phyloP scores from a whole-genome alignment of 2,113 vertebrate genomes.

The Chloropsis hardwickii region DNA sequence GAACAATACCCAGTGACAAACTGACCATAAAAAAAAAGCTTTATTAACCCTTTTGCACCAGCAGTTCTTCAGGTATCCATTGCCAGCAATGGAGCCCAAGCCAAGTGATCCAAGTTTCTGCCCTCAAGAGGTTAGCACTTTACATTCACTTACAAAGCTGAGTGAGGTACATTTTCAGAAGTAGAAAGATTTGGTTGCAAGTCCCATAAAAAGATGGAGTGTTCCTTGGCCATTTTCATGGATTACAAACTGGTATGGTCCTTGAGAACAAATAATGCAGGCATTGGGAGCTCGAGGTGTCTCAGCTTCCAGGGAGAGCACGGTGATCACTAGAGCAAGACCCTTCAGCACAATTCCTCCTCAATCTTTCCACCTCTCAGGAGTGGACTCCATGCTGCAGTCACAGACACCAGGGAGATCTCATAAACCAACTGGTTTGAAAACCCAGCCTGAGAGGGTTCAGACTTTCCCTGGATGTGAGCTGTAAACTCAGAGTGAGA shows the following conservation, averaged over 20 bases:
- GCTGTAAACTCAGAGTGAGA: neutral
- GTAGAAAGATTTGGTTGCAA: slow-evolving; percentile 44
- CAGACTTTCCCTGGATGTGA: neutral
- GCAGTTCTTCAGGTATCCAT: slow-evolving; percentile 33
- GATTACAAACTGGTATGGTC: slow-evolving; percentile 43
- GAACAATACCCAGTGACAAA: neutral
- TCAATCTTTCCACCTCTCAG: neutral
- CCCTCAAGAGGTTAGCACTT: slow-evolving; percentile 35
- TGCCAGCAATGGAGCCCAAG: slow-evolving; percentile 56
- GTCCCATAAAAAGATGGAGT: slow-evolving; percentile 58
- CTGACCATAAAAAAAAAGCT: slow-evolving; percentile 54
- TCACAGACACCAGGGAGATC: neutral
- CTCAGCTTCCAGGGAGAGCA: neutral
- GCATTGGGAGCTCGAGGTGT: neutral
- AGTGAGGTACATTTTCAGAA: slow-evolving; percentile 51
- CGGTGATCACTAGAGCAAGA: neutral
- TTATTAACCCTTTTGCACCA: slow-evolving; percentile 71
- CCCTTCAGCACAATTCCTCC: neutral
- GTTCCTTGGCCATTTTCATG: slow-evolving; percentile 51
- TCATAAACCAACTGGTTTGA: neutral
- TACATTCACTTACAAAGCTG: slow-evolving; percentile 63
- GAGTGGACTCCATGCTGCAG: neutral
- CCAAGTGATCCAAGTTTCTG: slow-evolving; percentile 30
- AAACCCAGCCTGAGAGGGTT: neutral
- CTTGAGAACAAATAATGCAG: slow-evolving; percentile 34